A percentile compares a stretch with the other conserved stretches of the same genome.
Evolutionary conservation across 2,113 vertebrate species (phyloP).

Genomic region (Xiphias gladius): DNA sequence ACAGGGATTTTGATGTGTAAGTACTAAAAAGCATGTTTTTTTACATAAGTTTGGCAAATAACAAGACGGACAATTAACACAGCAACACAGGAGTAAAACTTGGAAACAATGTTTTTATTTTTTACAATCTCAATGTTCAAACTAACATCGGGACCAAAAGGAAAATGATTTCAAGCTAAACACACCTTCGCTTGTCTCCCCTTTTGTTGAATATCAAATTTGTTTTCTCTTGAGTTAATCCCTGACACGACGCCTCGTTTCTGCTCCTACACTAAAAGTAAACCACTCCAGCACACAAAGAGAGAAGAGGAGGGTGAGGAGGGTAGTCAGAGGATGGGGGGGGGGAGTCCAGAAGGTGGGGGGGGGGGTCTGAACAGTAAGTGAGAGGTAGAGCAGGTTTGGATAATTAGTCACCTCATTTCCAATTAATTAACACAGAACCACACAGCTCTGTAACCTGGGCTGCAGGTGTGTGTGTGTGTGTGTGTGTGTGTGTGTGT

Average conservation of each 20-base stretch:
- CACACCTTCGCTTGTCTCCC: not conserved
- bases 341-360: too few species aligned
- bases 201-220: not conserved
- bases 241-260: slow-evolving; percentile 38
- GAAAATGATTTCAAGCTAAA: too few species aligned
- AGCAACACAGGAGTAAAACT: too few species aligned
- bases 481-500: slow-evolving; percentile 26
- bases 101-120: too few species aligned
- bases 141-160: too few species aligned
- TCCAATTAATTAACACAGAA: slow-evolving; percentile 49
- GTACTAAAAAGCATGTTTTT: too few species aligned
- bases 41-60: too few species aligned
- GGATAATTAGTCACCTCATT: slow-evolving; percentile 55
- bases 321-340: too few species aligned
- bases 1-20: too few species aligned
- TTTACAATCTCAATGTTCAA: too few species aligned
- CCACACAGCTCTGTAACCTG: slow-evolving; percentile 30
- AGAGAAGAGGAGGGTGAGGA: not conserved
- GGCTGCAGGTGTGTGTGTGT: slow-evolving; percentile 43
- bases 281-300: slow-evolving; percentile 16
- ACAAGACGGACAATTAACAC: too few species aligned
- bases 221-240: slow-evolving; percentile 29
- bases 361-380: slow-evolving; percentile 19
- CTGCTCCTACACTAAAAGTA: slow-evolving; percentile 18
- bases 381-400: slow-evolving; percentile 36